Conservation (phyloP, 2,888 invertebrate genomes). For the Caenorhabditis sp. region DNA sequence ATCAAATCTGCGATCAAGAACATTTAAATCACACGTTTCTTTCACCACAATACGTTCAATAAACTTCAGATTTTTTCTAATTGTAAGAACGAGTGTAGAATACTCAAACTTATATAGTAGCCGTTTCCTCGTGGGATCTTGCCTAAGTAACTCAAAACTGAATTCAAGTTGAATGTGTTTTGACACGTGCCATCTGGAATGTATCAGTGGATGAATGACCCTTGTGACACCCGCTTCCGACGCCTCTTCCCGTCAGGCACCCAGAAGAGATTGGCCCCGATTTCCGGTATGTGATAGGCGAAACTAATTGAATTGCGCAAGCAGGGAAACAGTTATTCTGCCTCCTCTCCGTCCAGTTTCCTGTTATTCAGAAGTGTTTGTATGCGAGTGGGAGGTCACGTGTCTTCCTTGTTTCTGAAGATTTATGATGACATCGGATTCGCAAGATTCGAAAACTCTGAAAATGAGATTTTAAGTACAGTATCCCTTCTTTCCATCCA, state of each 20-base stretch:
- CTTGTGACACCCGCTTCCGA: constrained; percentile 25
- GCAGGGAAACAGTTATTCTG: constrained; percentile 11
- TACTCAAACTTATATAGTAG: background rate
- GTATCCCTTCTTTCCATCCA: too few relatives aligned
- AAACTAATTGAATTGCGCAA: constrained; percentile 37
- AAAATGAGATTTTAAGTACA: background rate
- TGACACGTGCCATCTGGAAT: background rate
- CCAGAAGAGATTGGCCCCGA: constrained; percentile 19
- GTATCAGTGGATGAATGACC: background rate
- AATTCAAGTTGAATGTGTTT: too few relatives aligned
- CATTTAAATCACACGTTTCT: too few relatives aligned
- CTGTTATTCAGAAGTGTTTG: constrained; percentile 21
- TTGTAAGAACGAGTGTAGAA: too few relatives aligned
- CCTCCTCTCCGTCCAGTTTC: constrained; percentile 22
- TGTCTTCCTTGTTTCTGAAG: constrained; percentile 5
- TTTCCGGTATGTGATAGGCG: constrained; percentile 27
- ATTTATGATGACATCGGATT: background rate
- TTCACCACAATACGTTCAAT: too few relatives aligned
- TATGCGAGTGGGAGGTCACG: constrained; percentile 21
- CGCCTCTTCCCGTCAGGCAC: background rate
- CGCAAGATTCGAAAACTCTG: background rate
- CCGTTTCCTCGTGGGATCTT: background rate
- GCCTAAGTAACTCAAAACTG: background rate
- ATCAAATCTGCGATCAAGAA: background rate
- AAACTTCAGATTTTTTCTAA: too few relatives aligned